Base-by-base conservation (phyloP, 2,888 invertebrate species). In the Cancer borealis region DNA sequence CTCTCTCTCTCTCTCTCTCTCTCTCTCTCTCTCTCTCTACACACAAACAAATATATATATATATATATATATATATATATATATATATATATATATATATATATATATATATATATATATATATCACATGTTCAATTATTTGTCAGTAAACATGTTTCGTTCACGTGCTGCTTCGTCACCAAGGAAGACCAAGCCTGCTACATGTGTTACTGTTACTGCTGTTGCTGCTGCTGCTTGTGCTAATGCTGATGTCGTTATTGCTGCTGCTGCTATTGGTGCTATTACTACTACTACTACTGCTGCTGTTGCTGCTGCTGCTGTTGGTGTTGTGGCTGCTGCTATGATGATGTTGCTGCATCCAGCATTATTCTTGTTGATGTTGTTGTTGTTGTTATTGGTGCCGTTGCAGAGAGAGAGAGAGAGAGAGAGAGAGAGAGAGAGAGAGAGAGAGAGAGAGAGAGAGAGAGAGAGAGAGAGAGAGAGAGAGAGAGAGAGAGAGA, bases 401-500 rank as follows among this genome's bases (percentile, higher is more conserved):
- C n/a, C n/a, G 3, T n/a, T 66, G 8, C 14, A 5, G 66, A 4
- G 21, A 66, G 5, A 10, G 91, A 66, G 66, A 66, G n/a, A 66
- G n/a, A 66, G 66, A 66, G 66, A 66, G 66, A n/a, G 66, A 66
- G 90, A 90, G 90, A 90, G 49, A 90, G 90, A 90, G 90, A 49
- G 90, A 90, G 49, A 90, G 90, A 88, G 10, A 54, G 66, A 17
- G 66, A 17, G 60, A 60, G 26, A 60, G 91, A 60, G 66, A 30
- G 91, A 60, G 91, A 30, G 91, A 30, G 60, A 30, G 91, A 60
- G 91, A 60, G 49, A 60, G 91, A 91, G 91, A 60, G 60, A 66
- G 60, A 66, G 60, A 66, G 60, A 66, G 60, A 66, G 60, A 66
- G 89, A 89, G 89, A 89, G 89, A 46, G 88, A 46, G 89, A 89